Base-by-base conservation (phyloP, 2,888 invertebrate genomes). In the Osmoderma eremita region DNA sequence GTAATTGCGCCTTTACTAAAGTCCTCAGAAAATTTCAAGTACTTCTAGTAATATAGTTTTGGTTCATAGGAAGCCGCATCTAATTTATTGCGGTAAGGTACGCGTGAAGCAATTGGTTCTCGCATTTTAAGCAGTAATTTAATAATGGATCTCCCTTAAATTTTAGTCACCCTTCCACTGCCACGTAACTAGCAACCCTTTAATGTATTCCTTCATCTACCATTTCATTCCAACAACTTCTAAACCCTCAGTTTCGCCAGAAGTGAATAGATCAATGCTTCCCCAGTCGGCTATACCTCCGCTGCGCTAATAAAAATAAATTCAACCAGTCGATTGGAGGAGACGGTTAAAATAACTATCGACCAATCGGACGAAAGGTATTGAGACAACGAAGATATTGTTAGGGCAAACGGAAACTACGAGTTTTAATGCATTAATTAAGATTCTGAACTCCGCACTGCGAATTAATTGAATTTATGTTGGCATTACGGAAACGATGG, bases 391-490 rank as follows among this genome's bases (percentile, higher is more conserved):
- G 13, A 45, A 61, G 65, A 65, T 56, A 65, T 65, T 56, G 56
- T 65, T 65, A 64, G 63, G 45, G 64, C 39, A 56, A 53, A 54
- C 49, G 45, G 51, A 64, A 53, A 56, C 56, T 56, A 67, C 63
- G 51, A 65, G 64, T 45, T 65, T 63, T 58, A 69, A 69, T 67
- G 62, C 65, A 69, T 65, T 69, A 67, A 67, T 67, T 67, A 67
- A 67, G 67, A 66, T 66, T 66, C 62, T 12, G 49, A 70, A 70
- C 63, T 69, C 70, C 67, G 62, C 65, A 58, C 58, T 67, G 56
- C 67, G 70, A 69, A 70, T 72, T 70, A 67, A 67, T 67, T 67
- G 65, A 70, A 71, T 70, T 71, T 71, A 69, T 65, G 65, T 61
- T 36, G 51, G 70, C 67, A 70, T 71, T 71, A 71, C 65, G 65